Percentiles rank a stretch among this genome's conserved stretches.
Evolutionary conservation across 2,888 invertebrate species (phyloP).

Genomic region (Pandemis corylana): DNA sequence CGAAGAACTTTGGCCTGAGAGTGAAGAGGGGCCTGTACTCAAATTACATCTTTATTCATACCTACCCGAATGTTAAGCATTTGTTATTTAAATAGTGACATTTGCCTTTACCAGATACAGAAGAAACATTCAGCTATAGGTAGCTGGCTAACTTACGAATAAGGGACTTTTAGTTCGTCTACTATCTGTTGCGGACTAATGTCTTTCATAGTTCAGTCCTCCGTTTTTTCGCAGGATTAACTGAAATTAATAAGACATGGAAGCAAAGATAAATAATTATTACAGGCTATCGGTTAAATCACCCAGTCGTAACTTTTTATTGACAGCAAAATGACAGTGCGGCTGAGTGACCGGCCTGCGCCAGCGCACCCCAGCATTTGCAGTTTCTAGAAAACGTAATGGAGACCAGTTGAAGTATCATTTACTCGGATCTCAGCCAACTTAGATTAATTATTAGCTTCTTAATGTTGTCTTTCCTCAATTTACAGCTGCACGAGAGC

Average conservation of each 20-base stretch:
- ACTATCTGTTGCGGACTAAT: too few species aligned
- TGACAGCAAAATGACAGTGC: constrained; percentile 53
- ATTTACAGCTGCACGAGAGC: constrained; percentile 47
- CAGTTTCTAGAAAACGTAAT: constrained; percentile 61
- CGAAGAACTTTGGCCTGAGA: too few species aligned
- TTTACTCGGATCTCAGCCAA: constrained; percentile 55
- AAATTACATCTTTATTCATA: too few species aligned
- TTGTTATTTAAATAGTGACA: too few species aligned
- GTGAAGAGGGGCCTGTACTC: too few species aligned
- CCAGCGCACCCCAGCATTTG: constrained; percentile 50
- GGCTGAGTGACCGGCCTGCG: constrained; percentile 47
- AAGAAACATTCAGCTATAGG: too few species aligned
- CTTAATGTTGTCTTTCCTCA: constrained; percentile 65
- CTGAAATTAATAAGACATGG: not conserved
- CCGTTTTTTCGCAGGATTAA: too few species aligned
- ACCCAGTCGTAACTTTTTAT: constrained; percentile 49
- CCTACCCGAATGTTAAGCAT: too few species aligned
- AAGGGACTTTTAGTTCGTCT: too few species aligned
- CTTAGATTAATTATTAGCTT: constrained; percentile 63
- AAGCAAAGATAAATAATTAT: not conserved
- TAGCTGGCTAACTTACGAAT: too few species aligned
- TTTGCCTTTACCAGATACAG: too few species aligned
- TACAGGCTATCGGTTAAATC: constrained; percentile 23
- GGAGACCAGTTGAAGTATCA: constrained; percentile 56
- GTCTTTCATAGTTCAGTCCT: too few species aligned